Percentiles rank a stretch among this genome's conserved stretches.
These are phyloP conservation scores for Drosophila picticornis DNA, from an alignment of 2,888 invertebrate genomes.

Conservation along the genomic window DNA sequence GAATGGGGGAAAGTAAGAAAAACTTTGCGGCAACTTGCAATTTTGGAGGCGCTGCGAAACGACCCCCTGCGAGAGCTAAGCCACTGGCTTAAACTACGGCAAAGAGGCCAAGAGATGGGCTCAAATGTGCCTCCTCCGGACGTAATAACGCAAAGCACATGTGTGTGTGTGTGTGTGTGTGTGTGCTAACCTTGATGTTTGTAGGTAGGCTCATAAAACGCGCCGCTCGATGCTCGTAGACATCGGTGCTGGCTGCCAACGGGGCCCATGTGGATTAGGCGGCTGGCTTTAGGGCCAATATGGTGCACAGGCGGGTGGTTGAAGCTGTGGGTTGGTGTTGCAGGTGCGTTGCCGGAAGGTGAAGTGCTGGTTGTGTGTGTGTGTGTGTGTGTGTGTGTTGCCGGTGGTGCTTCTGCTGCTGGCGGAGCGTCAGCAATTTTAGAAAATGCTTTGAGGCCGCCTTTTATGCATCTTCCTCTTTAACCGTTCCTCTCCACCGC, in stretches of 20 bases:
- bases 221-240: slow-evolving; percentile 43
- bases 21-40: slow-evolving; percentile 9
- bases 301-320: not conserved
- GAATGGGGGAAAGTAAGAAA: not conserved
- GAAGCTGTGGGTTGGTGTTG: not conserved
- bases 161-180: slow-evolving; percentile 13
- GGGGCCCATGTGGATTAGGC: slow-evolving; percentile 49
- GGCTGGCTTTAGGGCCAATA: slow-evolving; percentile 48
- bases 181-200: slow-evolving; percentile 51
- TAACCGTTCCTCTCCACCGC: not conserved
- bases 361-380: slow-evolving; percentile 4
- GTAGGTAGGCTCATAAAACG: slow-evolving; percentile 65
- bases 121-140: slow-evolving; percentile 60
- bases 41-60: slow-evolving; percentile 4
- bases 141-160: slow-evolving; percentile 54
- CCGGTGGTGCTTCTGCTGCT: slow-evolving; percentile 9
- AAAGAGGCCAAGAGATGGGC: slow-evolving; percentile 17
- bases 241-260: slow-evolving; percentile 32
- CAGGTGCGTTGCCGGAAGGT: slow-evolving; percentile 5
- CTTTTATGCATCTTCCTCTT: slow-evolving; percentile 12
- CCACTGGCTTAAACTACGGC: slow-evolving; percentile 54
- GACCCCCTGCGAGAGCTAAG: slow-evolving; percentile 56
- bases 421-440: slow-evolving; percentile 46
- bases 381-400: slow-evolving; percentile 10
- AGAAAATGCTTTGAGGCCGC: slow-evolving; percentile 48